A percentile compares a stretch with the other conserved stretches of the same genome.
phyloP scores from a whole-genome alignment of 2,888 invertebrate genomes.

The Euphydryas editha region DNA sequence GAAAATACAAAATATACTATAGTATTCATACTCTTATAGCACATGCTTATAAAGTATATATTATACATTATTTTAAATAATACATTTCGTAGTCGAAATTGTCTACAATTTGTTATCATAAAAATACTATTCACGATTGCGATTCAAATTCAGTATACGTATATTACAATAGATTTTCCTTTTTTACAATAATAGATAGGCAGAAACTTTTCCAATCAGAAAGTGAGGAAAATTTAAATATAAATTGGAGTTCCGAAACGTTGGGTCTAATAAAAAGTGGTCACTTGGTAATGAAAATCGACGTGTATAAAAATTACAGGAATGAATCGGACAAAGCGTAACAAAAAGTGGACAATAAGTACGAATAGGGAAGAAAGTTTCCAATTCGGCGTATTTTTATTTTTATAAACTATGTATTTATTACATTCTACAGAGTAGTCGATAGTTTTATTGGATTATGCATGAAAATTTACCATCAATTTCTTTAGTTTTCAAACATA shows the following conservation, averaged over 20 bases:
- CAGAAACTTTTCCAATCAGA: constrained; percentile 57
- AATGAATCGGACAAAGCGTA: constrained; percentile 32
- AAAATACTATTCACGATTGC: constrained; percentile 11
- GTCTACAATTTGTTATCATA: background rate
- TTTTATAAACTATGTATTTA: no score
- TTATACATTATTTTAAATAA: no score
- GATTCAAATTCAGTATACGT: constrained; percentile 28
- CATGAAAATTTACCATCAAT: background rate
- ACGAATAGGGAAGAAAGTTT: background rate
- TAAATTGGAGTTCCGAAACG: constrained; percentile 57
- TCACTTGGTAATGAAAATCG: constrained; percentile 70
- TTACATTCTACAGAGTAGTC: no score
- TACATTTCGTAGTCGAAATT: no score
- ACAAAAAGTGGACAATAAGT: background rate
- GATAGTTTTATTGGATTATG: background rate
- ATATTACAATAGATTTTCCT: constrained; percentile 53
- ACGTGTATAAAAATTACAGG: constrained; percentile 66
- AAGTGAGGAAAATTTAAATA: constrained; percentile 58
- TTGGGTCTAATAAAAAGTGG: constrained; percentile 60
- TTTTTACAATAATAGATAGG: constrained; percentile 50
- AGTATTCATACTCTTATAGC: no score
- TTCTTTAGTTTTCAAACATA: no score
- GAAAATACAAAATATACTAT: no score
- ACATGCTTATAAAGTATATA: no score
- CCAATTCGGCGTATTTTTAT: no score